Evolutionary conservation across 2,113 vertebrate genomes (phyloP).

Genomic region (Serilophus lunatus): DNA sequence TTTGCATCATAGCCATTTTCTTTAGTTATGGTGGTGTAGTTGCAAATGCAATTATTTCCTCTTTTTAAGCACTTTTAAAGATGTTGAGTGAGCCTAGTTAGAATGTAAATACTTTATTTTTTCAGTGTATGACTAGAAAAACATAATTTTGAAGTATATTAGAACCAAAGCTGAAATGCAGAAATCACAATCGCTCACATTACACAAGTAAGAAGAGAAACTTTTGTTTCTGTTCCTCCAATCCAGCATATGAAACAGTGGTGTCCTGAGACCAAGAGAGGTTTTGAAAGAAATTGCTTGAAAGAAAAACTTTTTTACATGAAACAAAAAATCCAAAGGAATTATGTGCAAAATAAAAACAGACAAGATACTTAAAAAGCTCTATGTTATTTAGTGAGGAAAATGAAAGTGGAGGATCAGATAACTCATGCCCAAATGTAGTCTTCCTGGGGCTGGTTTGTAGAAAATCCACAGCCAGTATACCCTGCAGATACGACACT

Average conservation of each 20-base stretch:
- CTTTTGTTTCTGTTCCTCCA: background rate
- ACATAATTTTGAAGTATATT: background rate
- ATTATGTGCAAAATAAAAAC: background rate
- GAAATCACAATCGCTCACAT: background rate
- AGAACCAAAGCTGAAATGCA: background rate
- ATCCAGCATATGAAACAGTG: background rate
- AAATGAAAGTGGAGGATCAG: background rate
- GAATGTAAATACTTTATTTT: background rate
- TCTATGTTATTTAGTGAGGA: background rate
- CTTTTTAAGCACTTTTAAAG: background rate
- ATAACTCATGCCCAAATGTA: background rate
- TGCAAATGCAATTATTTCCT: background rate
- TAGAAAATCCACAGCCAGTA: background rate
- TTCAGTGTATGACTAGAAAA: background rate
- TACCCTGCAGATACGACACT: background rate
- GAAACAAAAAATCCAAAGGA: background rate
- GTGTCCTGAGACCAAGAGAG: background rate
- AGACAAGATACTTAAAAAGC: background rate
- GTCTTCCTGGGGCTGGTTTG: background rate
- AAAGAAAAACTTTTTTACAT: rapidly evolving
- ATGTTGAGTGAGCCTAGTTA: background rate
- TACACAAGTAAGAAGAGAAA: background rate
- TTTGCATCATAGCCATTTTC: background rate
- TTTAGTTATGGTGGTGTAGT: background rate
- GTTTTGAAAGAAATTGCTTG: background rate